Evolutionary conservation across 2,888 invertebrate genomes (phyloP).

Genomic region (Melipona bicolor): DNA sequence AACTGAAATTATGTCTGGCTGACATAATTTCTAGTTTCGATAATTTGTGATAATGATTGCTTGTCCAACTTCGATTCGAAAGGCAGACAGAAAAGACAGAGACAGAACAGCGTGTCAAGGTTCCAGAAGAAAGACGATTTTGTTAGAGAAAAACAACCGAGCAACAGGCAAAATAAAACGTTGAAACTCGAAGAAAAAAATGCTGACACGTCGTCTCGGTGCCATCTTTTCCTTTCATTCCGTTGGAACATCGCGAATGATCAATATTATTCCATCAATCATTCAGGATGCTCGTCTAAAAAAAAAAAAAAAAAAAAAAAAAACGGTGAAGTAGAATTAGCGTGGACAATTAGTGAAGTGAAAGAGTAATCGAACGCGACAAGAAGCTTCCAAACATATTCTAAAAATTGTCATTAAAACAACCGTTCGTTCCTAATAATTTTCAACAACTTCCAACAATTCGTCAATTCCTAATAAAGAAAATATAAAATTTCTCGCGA

Average conservation of each 20-base stretch:
- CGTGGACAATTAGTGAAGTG: slow-evolving; percentile 18
- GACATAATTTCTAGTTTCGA: no score
- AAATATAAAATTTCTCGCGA: no score
- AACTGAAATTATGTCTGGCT: no score
- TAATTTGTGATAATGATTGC: no score
- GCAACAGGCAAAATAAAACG: not conserved
- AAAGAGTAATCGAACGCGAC: not conserved
- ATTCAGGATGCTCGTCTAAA: not conserved
- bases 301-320: not conserved
- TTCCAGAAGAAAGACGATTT: slow-evolving; percentile 8
- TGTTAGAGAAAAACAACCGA: not conserved
- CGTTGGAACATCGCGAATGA: slow-evolving; percentile 11
- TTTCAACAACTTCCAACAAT: not conserved
- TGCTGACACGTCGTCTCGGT: slow-evolving; percentile 18
- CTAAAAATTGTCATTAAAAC: not conserved
- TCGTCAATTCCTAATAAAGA: no score
- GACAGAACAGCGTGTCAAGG: slow-evolving; percentile 26
- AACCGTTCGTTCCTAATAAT: not conserved
- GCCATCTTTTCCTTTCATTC: slow-evolving; percentile 8
- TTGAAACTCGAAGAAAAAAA: not conserved
- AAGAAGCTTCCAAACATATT: not conserved
- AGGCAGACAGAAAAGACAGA: slow-evolving; percentile 25
- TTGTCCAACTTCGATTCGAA: not conserved
- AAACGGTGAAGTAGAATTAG: slow-evolving; percentile 5
- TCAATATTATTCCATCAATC: not conserved